phyloP scores from a whole-genome alignment of 2,888 invertebrate species.

The Iphiclides podalirius region DNA sequence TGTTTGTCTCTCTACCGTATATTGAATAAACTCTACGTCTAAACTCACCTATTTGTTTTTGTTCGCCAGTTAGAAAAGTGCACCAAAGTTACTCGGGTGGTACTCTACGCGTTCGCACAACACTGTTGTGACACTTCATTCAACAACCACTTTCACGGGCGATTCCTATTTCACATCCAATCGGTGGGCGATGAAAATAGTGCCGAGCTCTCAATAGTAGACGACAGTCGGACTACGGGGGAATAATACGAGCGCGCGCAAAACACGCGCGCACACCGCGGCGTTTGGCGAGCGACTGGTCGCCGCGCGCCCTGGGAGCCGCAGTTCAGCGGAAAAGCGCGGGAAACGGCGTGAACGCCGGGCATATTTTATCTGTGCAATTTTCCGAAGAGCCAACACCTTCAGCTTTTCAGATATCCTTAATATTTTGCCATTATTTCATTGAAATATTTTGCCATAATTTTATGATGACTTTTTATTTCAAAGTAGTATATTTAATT shows the following conservation, averaged over 20 bases:
- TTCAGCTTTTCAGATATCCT: too few relatives aligned
- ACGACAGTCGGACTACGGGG: slow-evolving; percentile 13
- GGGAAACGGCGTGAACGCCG: slow-evolving; percentile 20
- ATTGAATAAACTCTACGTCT: neutral
- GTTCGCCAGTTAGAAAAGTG: neutral
- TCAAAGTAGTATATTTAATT: too few relatives aligned
- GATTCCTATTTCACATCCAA: slow-evolving; percentile 7
- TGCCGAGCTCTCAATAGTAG: slow-evolving; percentile 3
- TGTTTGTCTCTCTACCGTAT: neutral
- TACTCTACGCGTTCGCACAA: neutral
- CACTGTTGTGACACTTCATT: neutral
- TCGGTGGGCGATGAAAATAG: slow-evolving; percentile 3
- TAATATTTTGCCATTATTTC: too few relatives aligned
- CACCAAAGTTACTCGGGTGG: slow-evolving; percentile 7
- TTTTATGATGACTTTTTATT: too few relatives aligned
- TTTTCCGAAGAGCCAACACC: neutral
- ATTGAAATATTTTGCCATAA: too few relatives aligned
- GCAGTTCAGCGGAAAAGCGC: slow-evolving; percentile 21
- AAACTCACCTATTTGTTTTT: slow-evolving; percentile 17
- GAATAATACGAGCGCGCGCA: neutral
- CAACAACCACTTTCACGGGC: slow-evolving; percentile 16
- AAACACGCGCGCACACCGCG: slow-evolving; percentile 1
- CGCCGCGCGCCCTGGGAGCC: slow-evolving; percentile 11
- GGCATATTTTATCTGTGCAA: slow-evolving; percentile 15
- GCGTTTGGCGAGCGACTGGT: slow-evolving; percentile 18